Base-by-base conservation (phyloP, 2,113 vertebrate genomes). In the Halichoeres trimaculatus region DNA sequence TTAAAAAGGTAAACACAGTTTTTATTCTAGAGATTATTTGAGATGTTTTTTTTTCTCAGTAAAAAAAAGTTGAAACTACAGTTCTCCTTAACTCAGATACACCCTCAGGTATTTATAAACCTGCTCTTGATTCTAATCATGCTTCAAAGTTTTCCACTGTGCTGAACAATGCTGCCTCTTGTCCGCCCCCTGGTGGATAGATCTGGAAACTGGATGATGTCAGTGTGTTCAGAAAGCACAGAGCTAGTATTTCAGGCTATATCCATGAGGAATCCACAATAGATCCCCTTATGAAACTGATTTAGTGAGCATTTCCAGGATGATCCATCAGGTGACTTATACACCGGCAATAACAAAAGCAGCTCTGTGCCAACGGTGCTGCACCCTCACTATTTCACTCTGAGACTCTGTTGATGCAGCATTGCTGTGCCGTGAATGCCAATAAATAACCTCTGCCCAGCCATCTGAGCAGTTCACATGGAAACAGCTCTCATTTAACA, bases 401-500 rank as follows among this genome's bases (percentile, higher is more conserved):
- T 2, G 10, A 38, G 54, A 53, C 56, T 63, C 59, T 79, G 76
- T 79, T 83, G 77, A 85, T 81, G 66, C 80, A 77, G 58, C 68
- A 72, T 19, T 74, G 13, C 20, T 74, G 50, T 71, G 54, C 62
- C 52, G 12, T 53, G 52, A 70, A 72, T 51, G 71, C 40, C 45
- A 55, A 74, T 77, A 77, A 72, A 86, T 70, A 65, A 43, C 23
- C 36, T 3, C 12, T 20, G 10, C 4, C 9, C n/a, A 40, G 16
- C 30, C 30, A 30, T 30, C 48, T 63, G 45, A 67, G n/a, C n/a
- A 57, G 40, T 14, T 74, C 65, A 62, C 54, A 71, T 36, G 47
- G 63, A 70, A 69, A 61, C 56, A 59, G 26, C 63, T 54, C 51
- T 35, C 65, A 69, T 64, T 63, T 60, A 53, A 45, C 22, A 40